Percentiles rank a stretch among this genome's conserved stretches.
Evolutionary conservation across 2,888 invertebrate species (phyloP).

Genomic region (Drosophila tanythrix): DNA sequence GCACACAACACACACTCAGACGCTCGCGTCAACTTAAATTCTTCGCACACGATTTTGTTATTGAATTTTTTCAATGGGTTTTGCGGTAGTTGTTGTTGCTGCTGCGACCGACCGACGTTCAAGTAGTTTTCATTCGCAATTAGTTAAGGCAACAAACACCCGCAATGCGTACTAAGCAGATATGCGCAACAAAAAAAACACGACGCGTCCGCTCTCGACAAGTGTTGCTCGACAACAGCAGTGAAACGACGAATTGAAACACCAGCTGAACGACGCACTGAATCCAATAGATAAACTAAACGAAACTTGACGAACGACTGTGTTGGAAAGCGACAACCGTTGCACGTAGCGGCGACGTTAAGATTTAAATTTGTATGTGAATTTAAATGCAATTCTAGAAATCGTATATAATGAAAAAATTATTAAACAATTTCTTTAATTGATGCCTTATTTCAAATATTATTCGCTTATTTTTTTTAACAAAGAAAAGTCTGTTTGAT

Average conservation of each 20-base stretch:
- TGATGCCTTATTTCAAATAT: not conserved
- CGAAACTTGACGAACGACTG: constrained; percentile 45
- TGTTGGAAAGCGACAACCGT: constrained; percentile 11
- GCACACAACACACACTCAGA: constrained; percentile 23
- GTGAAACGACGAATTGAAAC: constrained; percentile 28
- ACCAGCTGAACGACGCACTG: constrained; percentile 27
- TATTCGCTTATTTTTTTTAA: not conserved
- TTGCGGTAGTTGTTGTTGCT: constrained; percentile 13
- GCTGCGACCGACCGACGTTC: constrained; percentile 32
- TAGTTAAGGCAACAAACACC: constrained; percentile 44
- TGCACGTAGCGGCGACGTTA: constrained; percentile 11
- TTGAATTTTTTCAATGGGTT: constrained; percentile 48
- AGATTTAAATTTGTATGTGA: constrained; percentile 7
- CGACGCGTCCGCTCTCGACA: constrained; percentile 36
- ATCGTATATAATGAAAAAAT: not conserved
- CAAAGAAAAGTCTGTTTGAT: not conserved
- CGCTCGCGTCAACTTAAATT: constrained; percentile 39
- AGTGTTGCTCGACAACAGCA: constrained; percentile 53
- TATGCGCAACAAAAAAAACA: constrained; percentile 34
- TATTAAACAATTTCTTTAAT: not conserved
- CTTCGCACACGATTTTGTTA: constrained; percentile 28
- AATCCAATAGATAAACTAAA: constrained; percentile 10
- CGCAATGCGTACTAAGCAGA: constrained; percentile 40
- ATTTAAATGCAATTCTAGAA: not conserved
- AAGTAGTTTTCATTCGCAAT: constrained; percentile 55